Evolutionary conservation across 2,113 vertebrate genomes (phyloP), one percentile per base, ranked within the genome.

Genomic region (Sterrhoptilus dennistouni): DNA sequence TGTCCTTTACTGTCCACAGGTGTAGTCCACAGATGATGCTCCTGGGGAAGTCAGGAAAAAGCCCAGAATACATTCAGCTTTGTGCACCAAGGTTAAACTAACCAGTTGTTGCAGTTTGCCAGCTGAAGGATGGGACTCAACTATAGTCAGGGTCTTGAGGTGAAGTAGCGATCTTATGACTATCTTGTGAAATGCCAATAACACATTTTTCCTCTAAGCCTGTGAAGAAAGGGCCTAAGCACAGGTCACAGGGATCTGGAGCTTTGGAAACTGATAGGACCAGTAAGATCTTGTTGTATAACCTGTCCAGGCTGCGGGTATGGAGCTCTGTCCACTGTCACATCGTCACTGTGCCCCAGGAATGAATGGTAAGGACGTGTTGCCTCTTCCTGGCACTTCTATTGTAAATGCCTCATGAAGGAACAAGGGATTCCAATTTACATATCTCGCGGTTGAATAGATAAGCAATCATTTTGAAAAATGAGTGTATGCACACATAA

Each of bases 381-480:
- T 56, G 69, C 40, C 44, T 96, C 79, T 50, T 80, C 68, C 54
- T 72, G 54, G 59, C 50, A 31, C 68, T 77, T 80, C 29, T 23
- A 1, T 35, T 70, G 52, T 49, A 60, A 59, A 40, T 16, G 53
- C n/a, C 68, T 83, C 47, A 20, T 31, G 72, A 81, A 68, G 35
- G 68, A 66, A 81, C 86, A 79, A 77, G 36, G 83, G n/a, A 59
- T 44, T 66, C 54, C 60, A 12, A 87, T 89, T 95, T 96, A 83
- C 93, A 84, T 81, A 29, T 60, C 76, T 68, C 45, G 36, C 18
- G 13, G 14, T n/a, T 90, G 75, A 93, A 77, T 20, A 88, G 79
- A 90, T 76, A 80, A 77, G 75, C 78, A 86, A 83, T 94, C 66
- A 70, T 86, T 88, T 57, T 92, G 85, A 93, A 93, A 95, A 93